Percentiles rank a stretch among this genome's conserved stretches.
phyloP scores from a whole-genome alignment of 2,797 vertebrate species.

The Hoplostethus atlanticus region DNA sequence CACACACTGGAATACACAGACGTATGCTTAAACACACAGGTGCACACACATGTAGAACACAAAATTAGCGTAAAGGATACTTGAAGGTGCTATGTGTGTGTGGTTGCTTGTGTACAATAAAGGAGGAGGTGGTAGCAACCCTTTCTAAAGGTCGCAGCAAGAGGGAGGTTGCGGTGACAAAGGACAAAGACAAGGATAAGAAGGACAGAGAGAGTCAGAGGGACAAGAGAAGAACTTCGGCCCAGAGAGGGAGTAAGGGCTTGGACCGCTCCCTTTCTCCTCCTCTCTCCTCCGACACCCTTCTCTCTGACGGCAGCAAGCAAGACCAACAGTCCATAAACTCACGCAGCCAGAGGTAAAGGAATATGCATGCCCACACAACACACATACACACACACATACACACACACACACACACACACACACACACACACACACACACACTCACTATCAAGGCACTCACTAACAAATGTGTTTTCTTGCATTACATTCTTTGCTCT shows the following conservation, averaged over 20 bases:
- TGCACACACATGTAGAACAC: neutral
- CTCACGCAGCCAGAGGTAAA: constrained; percentile 57
- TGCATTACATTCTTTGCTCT: neutral
- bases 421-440: neutral
- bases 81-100: neutral
- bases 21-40: too few relatives aligned
- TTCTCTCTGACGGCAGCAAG: constrained; percentile 46
- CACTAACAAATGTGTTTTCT: neutral
- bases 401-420: neutral
- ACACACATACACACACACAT: neutral
- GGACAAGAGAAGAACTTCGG: constrained; percentile 48
- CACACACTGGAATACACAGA: neutral
- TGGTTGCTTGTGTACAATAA: constrained; percentile 5
- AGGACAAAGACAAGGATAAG: constrained; percentile 68
- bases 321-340: constrained; percentile 34
- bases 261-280: neutral
- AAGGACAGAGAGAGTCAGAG: constrained; percentile 61
- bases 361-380: neutral
- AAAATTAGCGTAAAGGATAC: neutral
- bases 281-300: fast-evolving
- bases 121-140: constrained; percentile 66
- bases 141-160: constrained; percentile 56
- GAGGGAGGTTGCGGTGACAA: constrained; percentile 49
- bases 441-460: neutral
- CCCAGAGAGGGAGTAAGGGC: constrained; percentile 55